phyloP scores from a whole-genome alignment of 2,113 vertebrate species.

The Microtus richardsoni region DNA sequence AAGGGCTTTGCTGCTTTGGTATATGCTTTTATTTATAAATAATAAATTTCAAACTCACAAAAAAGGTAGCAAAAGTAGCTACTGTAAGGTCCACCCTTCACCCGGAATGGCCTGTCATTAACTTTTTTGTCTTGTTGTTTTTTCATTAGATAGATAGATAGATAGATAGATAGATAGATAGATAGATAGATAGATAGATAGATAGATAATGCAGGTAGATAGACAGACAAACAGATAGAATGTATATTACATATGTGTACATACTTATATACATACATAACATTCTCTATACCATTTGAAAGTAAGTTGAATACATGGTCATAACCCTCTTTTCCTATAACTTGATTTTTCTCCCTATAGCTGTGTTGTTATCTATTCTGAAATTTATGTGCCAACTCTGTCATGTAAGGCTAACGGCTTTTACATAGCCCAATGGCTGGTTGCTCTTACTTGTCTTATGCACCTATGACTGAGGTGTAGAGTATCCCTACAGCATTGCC shows the following conservation, averaged over 20 bases:
- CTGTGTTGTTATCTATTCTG: background rate
- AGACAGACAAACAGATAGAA: too few relatives aligned
- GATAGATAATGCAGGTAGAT: background rate
- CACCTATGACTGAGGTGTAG: background rate
- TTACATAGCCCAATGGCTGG: background rate
- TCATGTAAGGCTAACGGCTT: background rate
- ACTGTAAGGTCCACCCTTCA: background rate
- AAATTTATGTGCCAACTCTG: background rate
- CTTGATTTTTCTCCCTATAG: background rate
- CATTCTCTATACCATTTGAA: background rate
- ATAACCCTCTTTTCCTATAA: background rate
- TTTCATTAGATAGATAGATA: background rate
- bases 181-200: background rate
- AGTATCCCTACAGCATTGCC: background rate
- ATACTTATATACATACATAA: background rate
- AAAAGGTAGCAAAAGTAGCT: background rate
- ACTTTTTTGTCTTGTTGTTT: background rate
- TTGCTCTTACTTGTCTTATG: background rate
- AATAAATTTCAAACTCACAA: conserved; percentile 4
- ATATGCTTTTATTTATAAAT: conserved; percentile 30
- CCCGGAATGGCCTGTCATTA: background rate
- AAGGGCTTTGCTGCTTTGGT: background rate
- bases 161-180: background rate
- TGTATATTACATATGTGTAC: background rate
- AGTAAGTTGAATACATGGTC: background rate